phyloP scores from a whole-genome alignment of 2,113 vertebrate genomes.

The Eurypyga helias region DNA sequence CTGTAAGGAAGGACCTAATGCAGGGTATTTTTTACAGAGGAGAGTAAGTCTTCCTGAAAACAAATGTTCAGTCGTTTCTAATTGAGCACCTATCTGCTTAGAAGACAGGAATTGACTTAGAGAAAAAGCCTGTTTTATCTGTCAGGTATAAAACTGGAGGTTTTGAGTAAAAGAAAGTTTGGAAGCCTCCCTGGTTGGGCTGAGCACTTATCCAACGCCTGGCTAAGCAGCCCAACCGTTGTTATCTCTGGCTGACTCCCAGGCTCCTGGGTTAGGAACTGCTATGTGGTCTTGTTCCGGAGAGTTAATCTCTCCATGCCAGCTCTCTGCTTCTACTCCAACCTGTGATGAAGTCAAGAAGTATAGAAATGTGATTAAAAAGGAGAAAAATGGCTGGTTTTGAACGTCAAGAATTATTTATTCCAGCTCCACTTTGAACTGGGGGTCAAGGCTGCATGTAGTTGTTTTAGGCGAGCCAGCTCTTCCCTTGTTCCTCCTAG shows the following conservation, averaged over 20 bases:
- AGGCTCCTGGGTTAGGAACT: background rate
- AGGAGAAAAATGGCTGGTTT: background rate
- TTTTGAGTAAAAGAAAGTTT: background rate
- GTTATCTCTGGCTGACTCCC: background rate
- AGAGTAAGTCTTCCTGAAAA: background rate
- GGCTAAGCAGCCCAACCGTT: background rate
- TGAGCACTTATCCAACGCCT: background rate
- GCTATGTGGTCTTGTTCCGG: accelerated
- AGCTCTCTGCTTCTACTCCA: background rate
- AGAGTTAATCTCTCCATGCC: background rate
- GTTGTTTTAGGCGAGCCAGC: background rate
- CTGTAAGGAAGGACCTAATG: slow-evolving; percentile 26
- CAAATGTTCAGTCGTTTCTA: background rate
- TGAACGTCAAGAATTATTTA: background rate
- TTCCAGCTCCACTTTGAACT: background rate
- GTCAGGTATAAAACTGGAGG: background rate
- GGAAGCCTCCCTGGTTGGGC: background rate
- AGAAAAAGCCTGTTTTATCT: background rate
- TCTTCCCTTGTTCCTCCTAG: background rate
- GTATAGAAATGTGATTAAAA: background rate
- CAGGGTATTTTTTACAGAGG: background rate
- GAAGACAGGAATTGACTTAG: background rate
- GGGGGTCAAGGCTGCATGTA: background rate
- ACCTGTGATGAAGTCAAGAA: background rate
- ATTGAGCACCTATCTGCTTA: background rate